Evolutionary conservation across 2,113 vertebrate genomes (phyloP), one percentile per base, ranked within the genome.

Genomic region (Mirza zaza): DNA sequence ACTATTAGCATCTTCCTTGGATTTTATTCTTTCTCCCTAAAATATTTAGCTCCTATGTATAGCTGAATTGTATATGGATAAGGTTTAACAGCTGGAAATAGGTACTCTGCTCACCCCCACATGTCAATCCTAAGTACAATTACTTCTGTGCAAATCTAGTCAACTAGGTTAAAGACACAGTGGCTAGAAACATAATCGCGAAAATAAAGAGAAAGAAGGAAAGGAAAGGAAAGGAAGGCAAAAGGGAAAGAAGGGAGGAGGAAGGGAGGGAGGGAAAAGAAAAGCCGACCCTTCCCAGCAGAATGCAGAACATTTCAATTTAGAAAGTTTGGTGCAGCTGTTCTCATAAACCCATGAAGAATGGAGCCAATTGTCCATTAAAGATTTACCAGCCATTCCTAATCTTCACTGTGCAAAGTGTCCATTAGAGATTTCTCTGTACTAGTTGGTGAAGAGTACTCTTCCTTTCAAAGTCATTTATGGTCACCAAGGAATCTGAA

Each of bases 381-480:
- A 81, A 77, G 81, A 97, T 93, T 97, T 76, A 90, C 81, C 90
- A 94, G 52, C 76, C 87, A 92, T 94, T 87, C 39, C 80, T 90
- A 55, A 90, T 90, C 86, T 77, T 94, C 87, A 20, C 67, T 63
- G 55, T 39, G 67, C 81, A 57, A 93, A 92, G n/a, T 92, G 65
- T 87, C 39, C 85, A 12, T 23, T 61, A 80, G 85, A 97, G 76
- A 86, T 12, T 92, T 90, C 67, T 59, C 71, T 81, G 9, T 32
- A 77, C 81, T 68, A 36, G 65, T 61, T 96, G 63, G 65, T 73
- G 45, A 91, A 12, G 42, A 59, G 70, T 79, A 76, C 21, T 81
- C 81, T 79, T 96, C 76, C 52, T 92, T 92, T 96, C 90, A 85
- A 92, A 95, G 71, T 94, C 91, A 92, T 85, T 96, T 95, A 94